Percentiles rank a stretch among this genome's conserved stretches.
phyloP scores from a whole-genome alignment of 2,797 vertebrate species.

The Calcarius lapponicus region DNA sequence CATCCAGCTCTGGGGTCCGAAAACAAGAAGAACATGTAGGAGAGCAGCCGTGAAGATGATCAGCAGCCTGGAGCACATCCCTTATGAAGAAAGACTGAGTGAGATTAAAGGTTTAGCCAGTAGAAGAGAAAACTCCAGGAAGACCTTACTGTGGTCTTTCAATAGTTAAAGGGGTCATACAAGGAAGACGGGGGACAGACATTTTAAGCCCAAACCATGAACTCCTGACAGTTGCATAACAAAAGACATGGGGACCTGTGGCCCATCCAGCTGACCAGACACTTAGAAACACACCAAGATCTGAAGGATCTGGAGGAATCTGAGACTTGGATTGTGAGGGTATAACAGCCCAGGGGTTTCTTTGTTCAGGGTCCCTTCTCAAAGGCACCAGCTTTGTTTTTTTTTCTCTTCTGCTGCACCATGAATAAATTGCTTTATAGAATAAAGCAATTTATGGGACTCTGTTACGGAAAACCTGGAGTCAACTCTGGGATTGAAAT shows the following conservation, averaged over 20 bases:
- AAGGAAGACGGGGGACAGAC: background rate
- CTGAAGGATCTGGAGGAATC: background rate
- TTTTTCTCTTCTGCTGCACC: background rate
- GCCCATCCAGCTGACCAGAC: background rate
- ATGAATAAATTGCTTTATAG: background rate
- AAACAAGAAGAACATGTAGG: background rate
- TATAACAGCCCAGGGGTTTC: background rate
- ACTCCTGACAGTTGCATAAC: background rate
- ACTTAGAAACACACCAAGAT: background rate
- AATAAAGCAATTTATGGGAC: background rate
- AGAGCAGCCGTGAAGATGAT: background rate
- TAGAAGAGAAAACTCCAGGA: background rate
- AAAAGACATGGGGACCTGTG: background rate
- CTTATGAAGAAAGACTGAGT: background rate
- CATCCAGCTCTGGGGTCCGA: background rate
- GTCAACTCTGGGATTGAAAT: background rate
- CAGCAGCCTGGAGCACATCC: background rate
- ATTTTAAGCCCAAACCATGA: background rate
- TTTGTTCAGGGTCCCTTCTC: rapidly evolving
- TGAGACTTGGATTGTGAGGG: background rate
- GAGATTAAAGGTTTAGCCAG: background rate
- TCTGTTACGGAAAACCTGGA: background rate
- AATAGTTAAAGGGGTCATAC: background rate
- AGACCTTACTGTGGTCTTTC: background rate
- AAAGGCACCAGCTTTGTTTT: rapidly evolving